Evolutionary conservation across 2,888 invertebrate genomes (phyloP), one percentile per base, ranked within the genome.

Genomic region (Blastobasis lacticolella): DNA sequence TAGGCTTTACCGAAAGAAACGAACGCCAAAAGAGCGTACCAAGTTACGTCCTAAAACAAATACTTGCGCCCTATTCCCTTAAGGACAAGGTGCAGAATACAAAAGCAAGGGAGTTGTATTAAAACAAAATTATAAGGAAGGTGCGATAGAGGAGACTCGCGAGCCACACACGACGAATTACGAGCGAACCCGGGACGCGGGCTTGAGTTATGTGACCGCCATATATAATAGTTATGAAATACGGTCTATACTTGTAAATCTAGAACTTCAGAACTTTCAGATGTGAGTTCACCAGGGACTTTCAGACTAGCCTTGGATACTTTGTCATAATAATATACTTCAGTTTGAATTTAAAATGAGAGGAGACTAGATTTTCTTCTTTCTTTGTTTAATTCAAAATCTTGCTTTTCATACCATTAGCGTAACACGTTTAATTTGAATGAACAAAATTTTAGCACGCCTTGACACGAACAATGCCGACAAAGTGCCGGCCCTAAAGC

Each of bases 101-200:
- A 53, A 49, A 67, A 59, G 48, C 38, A n/a, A 45, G 40, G 50
- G 48, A 50, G 38, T 51, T 54, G 61, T 66, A 64, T 69, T 69
- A 69, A 65, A 67, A 60, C 64, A 58, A 67, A 69, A 72, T 77
- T 73, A 68, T 72, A 70, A 67, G 64, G 64, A 75, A 73, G 64
- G 69, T 66, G 64, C 65, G 65, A 63, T 57, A 57, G 66, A 75
- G 75, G 75, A 77, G 77, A 84, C 75, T 81, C 79, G 79, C 81
- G 74, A 83, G 81, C 86, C 86, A 85, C 87, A 86, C 86, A 86
- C 86, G 87, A 86, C 81, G 87, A 81, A 78, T 82, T 82, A 82
- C 79, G 78, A 75, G 77, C 76, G 75, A 78, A 78, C 70, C 75
- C 72, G 68, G 77, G 78, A 78, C 76, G 70, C 78, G 63, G 70